These are phyloP conservation scores for Sorex maritimensis DNA, from an alignment of 2,797 vertebrate genomes.

Conservation along the genomic window DNA sequence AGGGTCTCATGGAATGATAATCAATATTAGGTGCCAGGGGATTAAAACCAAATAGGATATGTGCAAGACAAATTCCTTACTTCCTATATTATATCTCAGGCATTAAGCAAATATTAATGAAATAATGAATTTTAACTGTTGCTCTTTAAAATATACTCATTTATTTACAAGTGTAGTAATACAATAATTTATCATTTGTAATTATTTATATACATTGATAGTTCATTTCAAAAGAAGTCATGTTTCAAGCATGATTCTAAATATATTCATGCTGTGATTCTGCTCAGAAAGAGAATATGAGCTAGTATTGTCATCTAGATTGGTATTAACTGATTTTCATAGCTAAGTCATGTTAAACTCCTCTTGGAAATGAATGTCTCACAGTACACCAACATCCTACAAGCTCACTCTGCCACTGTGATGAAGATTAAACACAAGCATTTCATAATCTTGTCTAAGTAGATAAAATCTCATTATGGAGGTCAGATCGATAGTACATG, in stretches of 20 bases:
- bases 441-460: not conserved
- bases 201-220: not conserved
- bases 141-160: not conserved
- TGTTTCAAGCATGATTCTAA: not conserved
- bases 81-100: too few relatives aligned
- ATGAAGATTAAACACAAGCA: slow-evolving; percentile 19
- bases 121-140: not conserved
- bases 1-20: too few relatives aligned
- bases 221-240: not conserved
- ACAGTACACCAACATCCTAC: not conserved
- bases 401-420: not conserved
- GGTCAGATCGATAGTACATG: too few relatives aligned
- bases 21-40: too few relatives aligned
- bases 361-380: not conserved
- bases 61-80: too few relatives aligned
- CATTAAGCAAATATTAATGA: not conserved
- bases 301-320: not conserved
- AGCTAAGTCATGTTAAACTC: not conserved
- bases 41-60: too few relatives aligned
- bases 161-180: slow-evolving; percentile 20
- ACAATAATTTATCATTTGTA: slow-evolving; percentile 23
- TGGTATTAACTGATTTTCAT: not conserved
- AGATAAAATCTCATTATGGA: too few relatives aligned
- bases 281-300: not conserved
- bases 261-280: not conserved